Evolutionary conservation across 2,888 invertebrate species (phyloP), one percentile per base, ranked within the genome.

Genomic region (Lobophora halterata): DNA sequence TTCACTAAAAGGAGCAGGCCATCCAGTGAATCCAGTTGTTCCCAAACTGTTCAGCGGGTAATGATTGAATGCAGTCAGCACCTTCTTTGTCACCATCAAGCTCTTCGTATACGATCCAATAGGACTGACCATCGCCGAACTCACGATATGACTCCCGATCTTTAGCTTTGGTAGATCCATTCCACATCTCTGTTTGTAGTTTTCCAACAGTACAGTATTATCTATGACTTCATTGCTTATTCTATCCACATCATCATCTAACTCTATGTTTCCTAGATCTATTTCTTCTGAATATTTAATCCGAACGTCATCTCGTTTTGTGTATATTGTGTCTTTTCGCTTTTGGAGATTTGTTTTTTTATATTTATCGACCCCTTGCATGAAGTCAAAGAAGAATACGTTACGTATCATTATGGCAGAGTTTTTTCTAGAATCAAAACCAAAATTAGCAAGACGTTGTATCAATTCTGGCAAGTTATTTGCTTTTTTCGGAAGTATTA

Each of bases 21-120:
- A 89, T 19, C 88, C 88, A 7, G 83, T 74, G 49, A 88, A 82
- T 9, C 89, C 83, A 7, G 90, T 82, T 4, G 88, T 79, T 31
- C 88, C 89, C 12, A 93, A 63, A 38, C 89, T 87, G 37, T 90
- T 87, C 49, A 94, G 70, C 2, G 93, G 91, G 61, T 93, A 94
- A 66, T 94, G 94, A 71, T 94, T 94, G 74, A 93, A 93, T 20
- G 93, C 92, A 26, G 91, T 92, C 56, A 93, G 74, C 13, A 93
- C 89, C 46, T 89, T 90, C 49, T 85, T 85, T 3, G 92, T 92
- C 10, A 89, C 76, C 65, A 93, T 90, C 66, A 93, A 91, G 66
- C 93, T 93, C 70, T 94, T 94, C 31, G 92, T 91, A 42, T 92
- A 92, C 52, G 90, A 90, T 8, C 91, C 91, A 41, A 88, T 79